Evolutionary conservation across 1,140 invertebrate genomes (phyloP), one percentile per base, ranked within the genome.

Genomic region (Drosophila eugracilis): DNA sequence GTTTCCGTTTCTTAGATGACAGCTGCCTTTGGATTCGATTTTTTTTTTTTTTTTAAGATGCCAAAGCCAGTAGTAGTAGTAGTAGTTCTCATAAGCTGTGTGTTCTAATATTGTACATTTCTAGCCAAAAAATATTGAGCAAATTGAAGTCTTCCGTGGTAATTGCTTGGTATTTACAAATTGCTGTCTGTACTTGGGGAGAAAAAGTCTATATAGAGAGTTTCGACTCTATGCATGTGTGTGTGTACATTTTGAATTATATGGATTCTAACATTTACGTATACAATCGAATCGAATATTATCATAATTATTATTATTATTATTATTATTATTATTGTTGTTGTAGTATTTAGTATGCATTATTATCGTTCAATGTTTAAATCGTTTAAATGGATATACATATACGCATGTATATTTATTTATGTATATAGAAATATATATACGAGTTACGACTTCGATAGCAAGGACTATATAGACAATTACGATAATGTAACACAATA

Each of bases 401-500:
- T 71, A 50, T 74, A 74, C 41, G 49, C 67, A 60, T 73, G 57
- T 58, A 49, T 59, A 34, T 50, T 54, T 62, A 72, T 75, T 66
- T 69, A 76, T 50, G 53, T 69, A 70, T 73, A 57, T 62, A 53
- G 37, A 54, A 52, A 69, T 70, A 63, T 71, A 71, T 72, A 71
- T 81, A 80, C 73, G 67, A 78, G 54, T 88, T 86, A 86, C 73
- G 83, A 86, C 47, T 81, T 73, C 54, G 81, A 81, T 86, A 85
- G 76, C 81, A 86, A 88, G 55, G 74, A 81, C 83, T 86, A 88
- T 86, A 85, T 86, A 85, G 80, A 85, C 81, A 85, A 85, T 77
- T 81, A 86, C 83, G 77, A 81, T 81, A 88, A 86, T 77, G 58
- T 75, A 86, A 88, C 81, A 86, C 83, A 86, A 86, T 86, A 86